Evolutionary conservation across 2,113 vertebrate species (phyloP).

Genomic region (Pelvicachromis taeniatus): DNA sequence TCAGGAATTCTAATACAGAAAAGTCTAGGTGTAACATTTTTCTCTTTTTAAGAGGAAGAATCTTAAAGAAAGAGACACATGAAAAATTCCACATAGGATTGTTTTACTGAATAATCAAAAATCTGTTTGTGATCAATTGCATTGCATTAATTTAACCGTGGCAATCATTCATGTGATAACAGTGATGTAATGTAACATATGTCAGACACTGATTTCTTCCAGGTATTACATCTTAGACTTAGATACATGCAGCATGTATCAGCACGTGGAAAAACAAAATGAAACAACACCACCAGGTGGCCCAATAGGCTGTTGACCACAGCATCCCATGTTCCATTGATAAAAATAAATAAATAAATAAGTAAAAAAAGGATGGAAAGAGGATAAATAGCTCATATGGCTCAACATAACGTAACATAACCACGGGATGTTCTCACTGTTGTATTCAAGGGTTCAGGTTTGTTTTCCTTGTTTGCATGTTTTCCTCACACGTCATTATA

Average conservation of each 20-base stretch:
- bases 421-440: neutral
- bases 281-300: neutral
- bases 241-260: neutral
- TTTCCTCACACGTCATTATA: neutral
- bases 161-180: neutral
- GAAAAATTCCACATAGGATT: too few species aligned
- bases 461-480: neutral
- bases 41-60: neutral
- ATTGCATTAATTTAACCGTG: too few species aligned
- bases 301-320: neutral
- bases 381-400: neutral
- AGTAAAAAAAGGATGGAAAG: too few species aligned
- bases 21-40: neutral
- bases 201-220: neutral
- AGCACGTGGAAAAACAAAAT: neutral
- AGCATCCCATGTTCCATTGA: neutral
- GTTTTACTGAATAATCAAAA: too few species aligned
- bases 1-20: neutral
- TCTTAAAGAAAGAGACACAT: neutral
- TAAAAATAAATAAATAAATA: too few species aligned
- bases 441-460: accelerated
- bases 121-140: too few species aligned
- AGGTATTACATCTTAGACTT: neutral
- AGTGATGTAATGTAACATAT: neutral
- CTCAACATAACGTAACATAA: neutral